Evolutionary conservation across 2,797 vertebrate genomes (phyloP), one percentile per base, ranked within the genome.

Genomic region (Chiloscyllium punctatum): DNA sequence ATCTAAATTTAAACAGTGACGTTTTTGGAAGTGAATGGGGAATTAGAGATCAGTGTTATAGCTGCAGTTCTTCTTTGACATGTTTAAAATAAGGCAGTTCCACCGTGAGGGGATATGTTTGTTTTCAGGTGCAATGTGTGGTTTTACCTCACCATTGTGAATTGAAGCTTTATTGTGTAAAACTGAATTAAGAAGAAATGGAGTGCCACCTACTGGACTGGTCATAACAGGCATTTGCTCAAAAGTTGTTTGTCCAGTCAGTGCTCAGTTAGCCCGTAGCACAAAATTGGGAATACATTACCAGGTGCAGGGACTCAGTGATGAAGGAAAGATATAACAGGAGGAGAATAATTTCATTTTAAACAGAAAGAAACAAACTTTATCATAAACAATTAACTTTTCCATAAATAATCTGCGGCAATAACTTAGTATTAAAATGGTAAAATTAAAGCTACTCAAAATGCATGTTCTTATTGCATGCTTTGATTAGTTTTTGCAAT

Each of bases 121-220:
- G 25, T 8, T 84, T 84, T 84, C 82, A 84, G 37, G 37, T 84
- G 48, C 23, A 48, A 9, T 84, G 21, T 84, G 48, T 3, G 25
- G 42, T 84, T 84, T 84, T 48, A 42, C 42, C 37, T 48, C 37
- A 48, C 21, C 21, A 48, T 7, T 37, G 30, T 42, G 82, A 48
- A 84, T 9, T 9, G 42, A 21, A 48, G 82, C 82, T 21, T 48
- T 84, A 84, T 48, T 84, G 42, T 84, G 82, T 84, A 25, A 84
- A 84, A 84, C 42, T 84, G 72, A 33, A 23, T 84, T 69, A 1
- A 69, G n/a, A 92, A 69, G 90, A 42, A n/a, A 69, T 42, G 66
- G 62, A 92, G 62, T 66, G 21, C 90, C 90, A 68, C 37, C 90
- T 68, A 68, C 90, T 92, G 90, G 90, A 92, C 66, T 69, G n/a